Conservation (phyloP, 92 coral and sea anemone genomes). For the Zoanthus solanderi region DNA sequence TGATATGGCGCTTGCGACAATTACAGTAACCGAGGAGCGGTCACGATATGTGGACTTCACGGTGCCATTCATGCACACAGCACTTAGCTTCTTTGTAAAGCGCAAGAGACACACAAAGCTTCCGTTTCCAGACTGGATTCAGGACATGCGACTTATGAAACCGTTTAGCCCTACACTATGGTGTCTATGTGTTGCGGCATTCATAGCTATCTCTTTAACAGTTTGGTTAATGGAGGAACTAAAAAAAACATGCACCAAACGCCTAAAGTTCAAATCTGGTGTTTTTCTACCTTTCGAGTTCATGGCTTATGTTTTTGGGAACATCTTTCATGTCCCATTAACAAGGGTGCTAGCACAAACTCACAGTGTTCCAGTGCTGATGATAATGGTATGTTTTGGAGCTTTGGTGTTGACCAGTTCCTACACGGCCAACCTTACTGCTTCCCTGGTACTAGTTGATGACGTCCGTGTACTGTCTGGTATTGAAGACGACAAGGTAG, state of each 20-base stretch:
- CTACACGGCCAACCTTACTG: constrained; percentile 92
- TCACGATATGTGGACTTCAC: constrained; percentile 82
- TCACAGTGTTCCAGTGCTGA: constrained; percentile 80
- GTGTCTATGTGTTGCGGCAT: constrained; percentile 75
- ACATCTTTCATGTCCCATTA: constrained; percentile 88
- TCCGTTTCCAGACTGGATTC: constrained; percentile 70
- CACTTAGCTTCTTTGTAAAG: constrained; percentile 74
- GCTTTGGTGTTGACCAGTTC: constrained; percentile 85
- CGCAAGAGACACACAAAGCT: constrained; percentile 54
- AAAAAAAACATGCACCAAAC: constrained; percentile 18
- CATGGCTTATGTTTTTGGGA: constrained; percentile 87
- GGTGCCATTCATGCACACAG: constrained; percentile 81
- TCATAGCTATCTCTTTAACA: constrained; percentile 59
- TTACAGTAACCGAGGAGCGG: constrained; percentile 87
- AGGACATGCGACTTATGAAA: constrained; percentile 82
- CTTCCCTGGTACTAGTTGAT: constrained; percentile 85
- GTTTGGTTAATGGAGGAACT: constrained; percentile 81
- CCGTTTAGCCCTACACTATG: constrained; percentile 81
- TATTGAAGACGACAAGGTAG: constrained; percentile 81
- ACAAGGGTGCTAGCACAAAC: constrained; percentile 84
- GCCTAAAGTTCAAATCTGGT: constrained; percentile 52
- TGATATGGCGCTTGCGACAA: constrained; percentile 86
- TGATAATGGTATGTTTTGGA: constrained; percentile 84
- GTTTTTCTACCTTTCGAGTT: constrained; percentile 82
- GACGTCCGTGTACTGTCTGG: constrained; percentile 77